A percentile compares a stretch with the other conserved stretches of the same genome.
Conservation (phyloP, 1,140 invertebrate species). For the Copidosoma floridanum region DNA sequence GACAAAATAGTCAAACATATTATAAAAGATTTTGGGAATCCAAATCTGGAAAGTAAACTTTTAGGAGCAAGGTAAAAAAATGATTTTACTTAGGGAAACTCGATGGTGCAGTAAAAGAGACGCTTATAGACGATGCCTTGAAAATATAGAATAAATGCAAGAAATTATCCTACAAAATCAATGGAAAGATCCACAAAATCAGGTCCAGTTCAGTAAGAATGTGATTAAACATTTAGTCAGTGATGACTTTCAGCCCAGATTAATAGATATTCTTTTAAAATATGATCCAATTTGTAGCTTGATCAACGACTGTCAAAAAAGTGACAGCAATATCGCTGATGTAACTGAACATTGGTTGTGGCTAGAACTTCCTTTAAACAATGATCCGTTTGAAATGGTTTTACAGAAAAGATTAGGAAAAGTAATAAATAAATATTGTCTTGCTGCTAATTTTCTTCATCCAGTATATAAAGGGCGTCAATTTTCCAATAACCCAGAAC, state of each 20-base stretch:
- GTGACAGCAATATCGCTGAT: slow-evolving; percentile 6
- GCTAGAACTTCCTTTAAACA: not conserved
- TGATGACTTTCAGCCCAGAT: slow-evolving; percentile 1
- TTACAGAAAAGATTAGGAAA: not conserved
- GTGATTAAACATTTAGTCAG: not conserved
- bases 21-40: not conserved
- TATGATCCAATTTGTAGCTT: slow-evolving; percentile 20
- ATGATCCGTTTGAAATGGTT: not conserved
- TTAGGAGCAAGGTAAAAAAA: not conserved
- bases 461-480: not conserved
- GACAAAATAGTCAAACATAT: not conserved
- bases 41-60: not conserved
- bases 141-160: too few relatives aligned
- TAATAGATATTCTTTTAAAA: slow-evolving; percentile 9
- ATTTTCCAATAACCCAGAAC: not conserved
- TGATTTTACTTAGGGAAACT: slow-evolving; percentile 2
- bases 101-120: slow-evolving; percentile 10
- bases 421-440: not conserved
- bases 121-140: not conserved
- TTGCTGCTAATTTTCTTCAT: not conserved
- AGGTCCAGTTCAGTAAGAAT: not conserved
- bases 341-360: slow-evolving; percentile 10
- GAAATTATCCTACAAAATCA: too few relatives aligned
- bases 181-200: too few relatives aligned
- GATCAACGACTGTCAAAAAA: slow-evolving; percentile 19